Evolutionary conservation across 2,888 invertebrate genomes (phyloP).

Genomic region (Meloe dianella): DNA sequence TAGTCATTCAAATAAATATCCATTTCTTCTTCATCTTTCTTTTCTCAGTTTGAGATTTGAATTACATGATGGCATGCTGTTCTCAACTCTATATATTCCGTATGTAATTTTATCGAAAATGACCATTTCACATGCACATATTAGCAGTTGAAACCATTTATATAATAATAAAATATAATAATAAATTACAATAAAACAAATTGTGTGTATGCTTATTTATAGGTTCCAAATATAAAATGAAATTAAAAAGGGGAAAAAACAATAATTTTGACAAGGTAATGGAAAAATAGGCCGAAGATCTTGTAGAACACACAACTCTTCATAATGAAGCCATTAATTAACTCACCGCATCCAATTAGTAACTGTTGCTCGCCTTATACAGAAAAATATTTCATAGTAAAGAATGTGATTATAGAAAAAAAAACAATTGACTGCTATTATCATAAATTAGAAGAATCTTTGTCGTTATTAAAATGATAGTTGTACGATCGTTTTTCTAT

Average conservation of each 20-base stretch:
- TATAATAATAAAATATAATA: background rate
- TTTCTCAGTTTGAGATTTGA: constrained; percentile 15
- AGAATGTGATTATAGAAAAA: background rate
- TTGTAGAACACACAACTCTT: constrained; percentile 26
- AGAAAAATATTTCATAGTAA: constrained; percentile 31
- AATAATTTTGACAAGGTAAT: background rate
- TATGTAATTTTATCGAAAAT: background rate
- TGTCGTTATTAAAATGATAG: background rate
- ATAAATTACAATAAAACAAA: background rate
- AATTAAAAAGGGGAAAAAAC: background rate
- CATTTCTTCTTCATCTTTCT: constrained; percentile 11
- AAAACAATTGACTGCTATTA: background rate
- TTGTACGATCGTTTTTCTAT: background rate
- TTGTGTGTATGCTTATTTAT: background rate
- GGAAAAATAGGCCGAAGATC: background rate
- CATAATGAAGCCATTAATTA: constrained; percentile 35
- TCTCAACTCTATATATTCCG: background rate
- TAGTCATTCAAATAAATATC: background rate
- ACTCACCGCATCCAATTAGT: constrained; percentile 35
- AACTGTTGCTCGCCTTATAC: constrained; percentile 30
- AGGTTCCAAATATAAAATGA: background rate
- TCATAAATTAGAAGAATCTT: background rate
- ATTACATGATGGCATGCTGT: constrained; percentile 5
- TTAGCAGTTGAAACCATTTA: background rate
- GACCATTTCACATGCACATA: background rate